Conservation (phyloP, 2,113 vertebrate genomes). For the Cichladusa arquata region DNA sequence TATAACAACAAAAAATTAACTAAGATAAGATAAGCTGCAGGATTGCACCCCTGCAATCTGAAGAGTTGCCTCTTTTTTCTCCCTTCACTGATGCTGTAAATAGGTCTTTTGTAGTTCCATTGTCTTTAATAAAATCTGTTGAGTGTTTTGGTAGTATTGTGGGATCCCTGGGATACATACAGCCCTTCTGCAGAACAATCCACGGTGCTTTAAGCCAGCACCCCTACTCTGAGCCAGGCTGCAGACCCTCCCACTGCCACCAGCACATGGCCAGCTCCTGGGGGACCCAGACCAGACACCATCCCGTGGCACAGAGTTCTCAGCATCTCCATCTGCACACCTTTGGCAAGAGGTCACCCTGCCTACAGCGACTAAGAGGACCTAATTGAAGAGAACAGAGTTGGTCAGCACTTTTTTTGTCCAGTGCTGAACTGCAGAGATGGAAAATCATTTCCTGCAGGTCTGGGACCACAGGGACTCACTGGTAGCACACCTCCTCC, state of each 20-base stretch:
- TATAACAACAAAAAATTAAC: neutral
- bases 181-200: neutral
- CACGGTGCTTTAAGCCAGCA: accelerated
- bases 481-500: neutral
- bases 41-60: neutral
- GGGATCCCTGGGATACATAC: neutral
- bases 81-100: neutral
- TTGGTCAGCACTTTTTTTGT: neutral
- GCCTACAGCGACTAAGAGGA: neutral
- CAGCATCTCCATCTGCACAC: neutral
- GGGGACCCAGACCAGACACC: neutral
- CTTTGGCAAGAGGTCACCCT: neutral
- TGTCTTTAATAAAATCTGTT: neutral
- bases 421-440: neutral
- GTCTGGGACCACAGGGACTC: neutral
- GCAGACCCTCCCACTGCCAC: neutral
- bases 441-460: neutral
- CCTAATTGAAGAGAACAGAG: neutral
- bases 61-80: neutral
- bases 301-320: neutral
- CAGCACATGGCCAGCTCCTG: accelerated
- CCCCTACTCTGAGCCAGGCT: neutral
- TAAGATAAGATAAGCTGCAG: neutral
- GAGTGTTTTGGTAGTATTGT: neutral
- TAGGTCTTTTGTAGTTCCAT: neutral